Conservation (phyloP, 2,888 invertebrate species). For the Parnassius mnemosyne region DNA sequence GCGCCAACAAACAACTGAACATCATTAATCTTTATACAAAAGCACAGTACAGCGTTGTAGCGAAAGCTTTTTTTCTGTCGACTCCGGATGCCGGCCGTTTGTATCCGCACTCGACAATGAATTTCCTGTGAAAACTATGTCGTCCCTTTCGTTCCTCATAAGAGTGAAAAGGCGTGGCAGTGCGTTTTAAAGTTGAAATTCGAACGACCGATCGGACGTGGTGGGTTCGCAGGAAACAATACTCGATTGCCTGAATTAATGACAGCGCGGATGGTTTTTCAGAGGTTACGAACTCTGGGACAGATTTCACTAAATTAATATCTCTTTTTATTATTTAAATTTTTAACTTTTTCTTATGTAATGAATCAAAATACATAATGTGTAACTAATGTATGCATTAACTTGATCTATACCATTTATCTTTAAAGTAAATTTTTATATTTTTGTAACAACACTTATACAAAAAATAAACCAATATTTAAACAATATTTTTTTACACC, state of each 20-base stretch:
- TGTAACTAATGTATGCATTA: no score
- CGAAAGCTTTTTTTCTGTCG: constrained; percentile 70
- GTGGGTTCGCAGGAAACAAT: constrained; percentile 73
- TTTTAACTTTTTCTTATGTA: no score
- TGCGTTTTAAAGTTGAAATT: constrained; percentile 63
- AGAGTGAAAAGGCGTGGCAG: constrained; percentile 41
- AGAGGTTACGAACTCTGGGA: constrained; percentile 34
- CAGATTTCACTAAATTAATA: background rate
- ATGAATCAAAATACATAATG: no score
- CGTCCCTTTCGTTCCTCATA: constrained; percentile 38
- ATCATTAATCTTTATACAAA: constrained; percentile 43
- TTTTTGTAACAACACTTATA: no score
- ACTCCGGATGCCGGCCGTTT: constrained; percentile 64
- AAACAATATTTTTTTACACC: no score
- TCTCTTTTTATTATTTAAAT: no score
- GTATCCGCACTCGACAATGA: constrained; percentile 47
- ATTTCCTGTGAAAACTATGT: constrained; percentile 41
- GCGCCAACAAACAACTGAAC: constrained; percentile 34
- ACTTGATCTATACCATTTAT: no score
- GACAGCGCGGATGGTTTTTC: constrained; percentile 52
- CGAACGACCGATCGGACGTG: constrained; percentile 63
- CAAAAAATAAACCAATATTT: no score
- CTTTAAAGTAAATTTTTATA: no score
- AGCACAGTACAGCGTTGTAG: constrained; percentile 42
- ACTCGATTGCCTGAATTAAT: constrained; percentile 77